Conservation (phyloP, 1,140 invertebrate genomes). For the Leptonema lineaticorne region DNA sequence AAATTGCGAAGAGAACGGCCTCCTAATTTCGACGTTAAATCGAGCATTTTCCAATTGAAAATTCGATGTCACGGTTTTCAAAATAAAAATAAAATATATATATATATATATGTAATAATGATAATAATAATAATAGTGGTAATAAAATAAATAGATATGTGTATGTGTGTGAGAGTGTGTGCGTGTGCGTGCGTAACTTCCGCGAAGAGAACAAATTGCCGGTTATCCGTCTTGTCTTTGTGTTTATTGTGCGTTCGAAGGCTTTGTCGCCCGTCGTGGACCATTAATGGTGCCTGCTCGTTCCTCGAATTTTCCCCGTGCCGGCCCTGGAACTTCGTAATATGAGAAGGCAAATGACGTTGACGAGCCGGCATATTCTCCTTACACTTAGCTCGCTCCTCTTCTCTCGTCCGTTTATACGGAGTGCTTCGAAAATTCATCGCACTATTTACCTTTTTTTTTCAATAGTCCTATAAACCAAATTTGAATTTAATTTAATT, state of each 20-base stretch:
- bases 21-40: not conserved
- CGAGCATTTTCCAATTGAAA: not conserved
- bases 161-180: too few species aligned
- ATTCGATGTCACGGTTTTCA: not conserved
- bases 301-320: too few species aligned
- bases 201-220: constrained; percentile 2
- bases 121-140: not conserved
- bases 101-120: not conserved
- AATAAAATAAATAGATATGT: not conserved
- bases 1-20: too few species aligned
- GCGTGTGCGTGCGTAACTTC: not conserved
- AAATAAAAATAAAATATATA: not conserved
- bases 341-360: constrained; percentile 32
- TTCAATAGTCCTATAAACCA: too few species aligned
- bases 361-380: constrained; percentile 22
- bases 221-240: constrained; percentile 23
- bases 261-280: constrained; percentile 19
- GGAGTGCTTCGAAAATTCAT: too few species aligned
- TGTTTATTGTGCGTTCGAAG: constrained; percentile 20
- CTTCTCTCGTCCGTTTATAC: too few species aligned
- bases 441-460: too few species aligned
- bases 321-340: constrained; percentile 22
- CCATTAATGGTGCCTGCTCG: constrained; percentile 25
- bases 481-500: too few species aligned
- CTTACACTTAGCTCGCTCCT: too few species aligned